phyloP scores from a whole-genome alignment of 2,888 invertebrate species.

The Melinaea menophilus region DNA sequence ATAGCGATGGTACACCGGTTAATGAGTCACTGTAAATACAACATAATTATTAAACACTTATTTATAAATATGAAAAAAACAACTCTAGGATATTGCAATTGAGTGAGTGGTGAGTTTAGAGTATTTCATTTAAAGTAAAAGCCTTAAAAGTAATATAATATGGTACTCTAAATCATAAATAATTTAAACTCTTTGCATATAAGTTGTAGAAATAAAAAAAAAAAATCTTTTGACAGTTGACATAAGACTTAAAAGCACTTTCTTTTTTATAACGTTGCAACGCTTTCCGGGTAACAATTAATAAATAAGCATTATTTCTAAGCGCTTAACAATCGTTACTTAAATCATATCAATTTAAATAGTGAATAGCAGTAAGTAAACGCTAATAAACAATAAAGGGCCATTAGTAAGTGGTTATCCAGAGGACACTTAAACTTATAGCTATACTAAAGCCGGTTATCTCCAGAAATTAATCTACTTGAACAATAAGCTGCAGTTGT shows the following conservation, averaged over 20 bases:
- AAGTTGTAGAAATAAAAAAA: too few species aligned
- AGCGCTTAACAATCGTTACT: too few species aligned
- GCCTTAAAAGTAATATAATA: too few species aligned
- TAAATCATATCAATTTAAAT: background rate
- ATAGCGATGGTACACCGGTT: slow-evolving; percentile 16
- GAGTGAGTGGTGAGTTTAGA: too few species aligned
- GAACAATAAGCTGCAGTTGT: slow-evolving; percentile 17
- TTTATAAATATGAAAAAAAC: background rate
- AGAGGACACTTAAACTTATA: slow-evolving; percentile 10
- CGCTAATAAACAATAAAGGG: slow-evolving; percentile 6
- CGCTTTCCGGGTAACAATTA: too few species aligned
- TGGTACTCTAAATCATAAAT: too few species aligned
- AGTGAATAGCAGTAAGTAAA: slow-evolving; percentile 1
- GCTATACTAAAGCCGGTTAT: slow-evolving; percentile 14
- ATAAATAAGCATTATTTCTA: too few species aligned
- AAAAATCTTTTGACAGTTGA: too few species aligned
- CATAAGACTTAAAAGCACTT: too few species aligned
- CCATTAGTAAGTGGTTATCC: slow-evolving; percentile 5
- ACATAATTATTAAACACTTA: background rate
- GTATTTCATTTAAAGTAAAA: too few species aligned
- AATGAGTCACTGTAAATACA: background rate
- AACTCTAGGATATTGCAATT: too few species aligned
- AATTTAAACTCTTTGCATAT: background rate
- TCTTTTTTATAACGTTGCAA: too few species aligned
- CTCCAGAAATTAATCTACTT: slow-evolving; percentile 18